phyloP scores from a whole-genome alignment of 1,140 invertebrate species.

The Muscidifurax raptorellus region DNA sequence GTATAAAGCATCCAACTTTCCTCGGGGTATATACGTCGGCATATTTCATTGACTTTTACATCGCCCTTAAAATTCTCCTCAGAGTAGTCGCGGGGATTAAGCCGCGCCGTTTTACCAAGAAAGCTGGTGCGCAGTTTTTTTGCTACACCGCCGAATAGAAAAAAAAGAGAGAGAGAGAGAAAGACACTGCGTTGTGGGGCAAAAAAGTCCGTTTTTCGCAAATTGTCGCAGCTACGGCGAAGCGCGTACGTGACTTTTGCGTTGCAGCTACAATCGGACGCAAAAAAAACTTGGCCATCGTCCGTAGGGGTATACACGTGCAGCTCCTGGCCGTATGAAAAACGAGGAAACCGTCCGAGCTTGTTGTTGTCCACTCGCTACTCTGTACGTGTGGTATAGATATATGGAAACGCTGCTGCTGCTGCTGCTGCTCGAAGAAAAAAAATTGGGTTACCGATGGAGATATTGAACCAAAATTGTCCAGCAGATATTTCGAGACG shows the following conservation, averaged over 20 bases:
- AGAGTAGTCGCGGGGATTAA: slow-evolving; percentile 11
- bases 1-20: neutral
- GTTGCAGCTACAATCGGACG: slow-evolving; percentile 50
- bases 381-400: neutral
- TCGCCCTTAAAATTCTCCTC: slow-evolving; percentile 14
- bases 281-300: slow-evolving; percentile 56
- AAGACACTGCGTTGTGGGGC: slow-evolving; percentile 45
- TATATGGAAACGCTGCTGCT: neutral
- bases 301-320: neutral
- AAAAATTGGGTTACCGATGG: slow-evolving; percentile 36
- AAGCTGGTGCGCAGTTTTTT: neutral
- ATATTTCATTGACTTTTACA: neutral
- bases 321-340: neutral
- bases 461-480: too few species aligned
- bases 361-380: neutral
- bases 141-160: neutral
- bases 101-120: too few species aligned
- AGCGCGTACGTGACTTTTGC: slow-evolving; percentile 62
- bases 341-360: slow-evolving; percentile 2
- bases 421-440: neutral
- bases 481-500: too few species aligned
- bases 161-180: neutral
- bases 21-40: neutral
- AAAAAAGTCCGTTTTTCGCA: slow-evolving; percentile 60
- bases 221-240: slow-evolving; percentile 59